phyloP scores from a whole-genome alignment of 2,797 vertebrate species.

The Spheniscus humboldti region DNA sequence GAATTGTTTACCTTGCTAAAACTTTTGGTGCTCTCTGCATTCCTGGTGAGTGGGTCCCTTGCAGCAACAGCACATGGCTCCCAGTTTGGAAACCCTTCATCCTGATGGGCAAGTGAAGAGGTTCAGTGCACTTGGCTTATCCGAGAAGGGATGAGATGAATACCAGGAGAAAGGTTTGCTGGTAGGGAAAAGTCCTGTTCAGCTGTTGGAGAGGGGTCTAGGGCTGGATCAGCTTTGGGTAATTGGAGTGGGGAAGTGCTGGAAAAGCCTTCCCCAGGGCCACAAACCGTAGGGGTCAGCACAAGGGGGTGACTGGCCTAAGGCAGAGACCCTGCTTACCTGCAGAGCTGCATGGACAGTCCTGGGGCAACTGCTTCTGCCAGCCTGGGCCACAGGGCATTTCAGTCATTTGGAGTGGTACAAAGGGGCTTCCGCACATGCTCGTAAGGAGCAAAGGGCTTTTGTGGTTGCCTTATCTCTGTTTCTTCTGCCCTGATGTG shows the following conservation, averaged over 20 bases:
- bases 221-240: background rate
- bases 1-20: background rate
- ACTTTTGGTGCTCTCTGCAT: background rate
- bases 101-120: background rate
- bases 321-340: background rate
- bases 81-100: background rate
- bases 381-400: background rate
- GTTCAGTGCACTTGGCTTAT: background rate
- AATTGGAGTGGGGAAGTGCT: accelerated
- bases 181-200: background rate
- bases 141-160: background rate
- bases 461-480: background rate
- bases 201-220: background rate
- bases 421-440: background rate
- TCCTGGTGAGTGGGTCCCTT: background rate
- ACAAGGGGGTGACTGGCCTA: background rate
- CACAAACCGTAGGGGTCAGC: accelerated
- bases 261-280: background rate
- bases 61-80: background rate
- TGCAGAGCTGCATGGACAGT: background rate
- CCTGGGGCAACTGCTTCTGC: background rate
- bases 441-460: background rate
- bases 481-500: background rate
- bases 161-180: background rate
- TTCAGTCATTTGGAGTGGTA: background rate